Evolutionary conservation across 1,140 invertebrate species (phyloP).

Genomic region (Drosophila lini): DNA sequence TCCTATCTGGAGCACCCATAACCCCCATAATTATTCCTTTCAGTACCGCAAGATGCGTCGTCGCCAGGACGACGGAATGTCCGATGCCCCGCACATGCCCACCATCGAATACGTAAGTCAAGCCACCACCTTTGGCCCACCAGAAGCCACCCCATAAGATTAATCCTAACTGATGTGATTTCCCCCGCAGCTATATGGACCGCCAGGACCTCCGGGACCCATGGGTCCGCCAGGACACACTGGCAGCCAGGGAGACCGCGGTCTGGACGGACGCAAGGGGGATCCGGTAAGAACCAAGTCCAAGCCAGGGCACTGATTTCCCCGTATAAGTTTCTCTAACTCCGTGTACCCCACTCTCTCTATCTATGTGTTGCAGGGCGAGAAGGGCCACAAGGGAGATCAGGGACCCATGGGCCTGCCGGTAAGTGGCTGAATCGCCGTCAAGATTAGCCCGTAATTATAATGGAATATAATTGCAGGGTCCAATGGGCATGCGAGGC

Average conservation of each 20-base stretch:
- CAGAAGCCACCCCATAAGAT: slow-evolving; percentile 7
- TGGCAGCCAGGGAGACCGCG: slow-evolving; percentile 90
- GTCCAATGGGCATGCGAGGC: slow-evolving; percentile 94
- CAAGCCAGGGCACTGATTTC: slow-evolving; percentile 3
- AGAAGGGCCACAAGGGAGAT: slow-evolving; percentile 95
- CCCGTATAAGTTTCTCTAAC: slow-evolving; percentile 25
- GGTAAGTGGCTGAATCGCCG: slow-evolving; percentile 87
- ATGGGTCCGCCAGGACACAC: slow-evolving; percentile 94
- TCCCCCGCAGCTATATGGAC: slow-evolving; percentile 71
- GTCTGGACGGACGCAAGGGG: slow-evolving; percentile 93
- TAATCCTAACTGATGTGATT: slow-evolving; percentile 4
- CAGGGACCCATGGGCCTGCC: slow-evolving; percentile 97
- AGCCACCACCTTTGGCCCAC: slow-evolving; percentile 1
- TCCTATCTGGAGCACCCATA: not conserved
- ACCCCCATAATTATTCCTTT: slow-evolving; percentile 84
- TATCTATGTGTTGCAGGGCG: slow-evolving; percentile 88
- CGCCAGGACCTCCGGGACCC: slow-evolving; percentile 83
- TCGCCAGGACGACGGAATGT: slow-evolving; percentile 88
- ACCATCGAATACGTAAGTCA: slow-evolving; percentile 83
- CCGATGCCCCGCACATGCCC: slow-evolving; percentile 82
- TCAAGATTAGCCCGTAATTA: slow-evolving; percentile 1
- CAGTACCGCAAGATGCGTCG: slow-evolving; percentile 96
- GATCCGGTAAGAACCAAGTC: slow-evolving; percentile 88
- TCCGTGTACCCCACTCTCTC: not conserved
- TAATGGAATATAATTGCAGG: slow-evolving; percentile 85